Base-by-base conservation (phyloP, 2,797 vertebrate species). In the Octomys mimax region DNA sequence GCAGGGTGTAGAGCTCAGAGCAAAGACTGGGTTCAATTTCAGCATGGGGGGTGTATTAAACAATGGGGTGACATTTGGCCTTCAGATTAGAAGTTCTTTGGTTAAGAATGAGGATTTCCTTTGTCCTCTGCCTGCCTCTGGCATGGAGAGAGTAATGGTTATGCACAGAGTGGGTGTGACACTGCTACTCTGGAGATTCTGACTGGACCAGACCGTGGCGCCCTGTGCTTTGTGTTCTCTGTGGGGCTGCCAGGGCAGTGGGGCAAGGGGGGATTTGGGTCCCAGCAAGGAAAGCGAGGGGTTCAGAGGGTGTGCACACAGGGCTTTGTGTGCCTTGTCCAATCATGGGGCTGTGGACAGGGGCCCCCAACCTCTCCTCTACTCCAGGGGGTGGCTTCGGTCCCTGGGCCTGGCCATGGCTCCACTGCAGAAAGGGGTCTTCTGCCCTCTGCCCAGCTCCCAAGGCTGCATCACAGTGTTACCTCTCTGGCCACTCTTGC, bases 321-420 rank as follows among this genome's bases (percentile, higher is more conserved):
- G 33, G 26, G 42, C 39, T 36, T 8, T 75, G 4, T 0, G 1
- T 0, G 14, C 19, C 0, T 42, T 14, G 4, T 26, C 46, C 12
- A 6, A 8, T 22, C 19, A 6, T 0, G 0, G 39, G 81, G n/a
- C 59, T 70, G 54, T 75, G 52, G 42, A 61, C 81, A 64, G 1
- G 2, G 16, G 31, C 33, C 33, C 3, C 42, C 1, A 2, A 13
- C 22, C 26, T 64, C 39, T 81, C 21, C 64, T 13, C 39, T 61
- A 31, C 36, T 39, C 31, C 36, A 73, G 66, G 22, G 22, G 26
- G 61, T 9, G 33, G 16, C 70, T 79, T 6, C 2, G 70, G 42
- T 12, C 75, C 81, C 79, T 36, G 19, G 39, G 59, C 28, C 18
- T 3, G 24, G 68, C 49, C 31, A 22, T 26, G 3, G 42, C n/a